Conservation (phyloP, 2,113 vertebrate species). For the Salminus brasiliensis region DNA sequence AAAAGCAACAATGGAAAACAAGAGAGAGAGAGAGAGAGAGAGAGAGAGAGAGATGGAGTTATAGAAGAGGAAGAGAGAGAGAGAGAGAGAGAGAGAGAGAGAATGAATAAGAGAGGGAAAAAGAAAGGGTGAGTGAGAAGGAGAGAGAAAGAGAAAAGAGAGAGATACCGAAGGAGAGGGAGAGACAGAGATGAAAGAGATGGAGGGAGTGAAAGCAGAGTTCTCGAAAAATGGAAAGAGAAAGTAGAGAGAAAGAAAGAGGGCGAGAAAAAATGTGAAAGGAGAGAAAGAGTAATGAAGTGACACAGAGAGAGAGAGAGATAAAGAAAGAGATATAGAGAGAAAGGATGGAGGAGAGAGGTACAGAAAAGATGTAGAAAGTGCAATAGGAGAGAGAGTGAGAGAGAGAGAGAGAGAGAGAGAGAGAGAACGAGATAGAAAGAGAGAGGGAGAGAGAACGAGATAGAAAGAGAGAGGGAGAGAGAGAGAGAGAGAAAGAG, state of each 20-base stretch:
- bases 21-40: too few species aligned
- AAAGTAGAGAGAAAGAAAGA: conserved; percentile 71
- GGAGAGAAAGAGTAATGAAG: background rate
- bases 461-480: background rate
- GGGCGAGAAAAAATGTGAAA: conserved; percentile 47
- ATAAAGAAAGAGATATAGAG: background rate
- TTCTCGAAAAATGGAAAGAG: too few species aligned
- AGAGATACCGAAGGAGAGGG: background rate
- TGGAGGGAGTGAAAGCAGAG: background rate
- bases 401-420: too few species aligned
- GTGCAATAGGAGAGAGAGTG: background rate
- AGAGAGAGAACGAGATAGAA: background rate
- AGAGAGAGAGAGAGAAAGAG: too few species aligned
- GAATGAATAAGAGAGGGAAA: background rate
- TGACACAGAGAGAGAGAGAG: background rate
- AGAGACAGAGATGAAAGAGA: background rate
- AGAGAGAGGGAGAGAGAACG: background rate
- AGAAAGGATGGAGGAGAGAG: too few species aligned
- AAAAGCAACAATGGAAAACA: conserved; percentile 75
- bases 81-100: background rate
- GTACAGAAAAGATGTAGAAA: too few species aligned
- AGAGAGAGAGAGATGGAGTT: too few species aligned
- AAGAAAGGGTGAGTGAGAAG: background rate
- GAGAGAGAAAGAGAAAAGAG: background rate
- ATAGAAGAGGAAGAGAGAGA: too few species aligned